Evolutionary conservation across 2,113 vertebrate genomes (phyloP), one percentile per base, ranked within the genome.

Genomic region (Xyrauchen texanus): DNA sequence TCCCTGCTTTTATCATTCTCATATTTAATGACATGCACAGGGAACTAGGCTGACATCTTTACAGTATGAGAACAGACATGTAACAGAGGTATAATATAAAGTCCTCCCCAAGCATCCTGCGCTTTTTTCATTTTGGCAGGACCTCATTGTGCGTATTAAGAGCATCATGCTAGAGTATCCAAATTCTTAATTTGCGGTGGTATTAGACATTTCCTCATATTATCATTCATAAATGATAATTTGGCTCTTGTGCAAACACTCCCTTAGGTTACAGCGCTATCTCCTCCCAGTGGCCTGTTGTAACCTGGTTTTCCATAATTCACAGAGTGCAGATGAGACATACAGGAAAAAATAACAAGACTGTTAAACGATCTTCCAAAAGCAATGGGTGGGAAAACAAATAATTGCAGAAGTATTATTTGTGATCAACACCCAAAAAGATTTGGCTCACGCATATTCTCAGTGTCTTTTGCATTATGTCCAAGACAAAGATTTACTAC

Each of bases 361-460:
- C 84, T 79, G 49, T 68, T 42, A 80, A 85, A 79, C 76, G 15
- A 76, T 77, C 64, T 34, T 67, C 61, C 77, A 85, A 76, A 47
- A 77, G 80, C 87, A 85, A 85, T 82, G 74, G 76, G 78, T 84
- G 79, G 83, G 82, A 83, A 87, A 84, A 86, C 78, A 74, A 85
- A 86, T 73, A 78, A 83, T 85, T 89, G 85, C 87, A 84, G 66
- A 84, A 79, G 65, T 81, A 85, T 86, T 83, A 77, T 89, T 87
- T 85, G 70, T 82, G 90, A 90, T 78, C 64, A 84, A 79, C 81
- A 81, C 86, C 83, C 79, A 84, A 85, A 82, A 85, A 46, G n/a
- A 77, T 53, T 72, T 83, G 80, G 84, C 83, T 68, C 71, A 76
- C 68, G 66, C 15, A 83, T 81, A 72, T 84, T 74, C 78, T 86